Evolutionary conservation across 2,797 vertebrate species (phyloP).

Genomic region (Gorsachius magnificus): DNA sequence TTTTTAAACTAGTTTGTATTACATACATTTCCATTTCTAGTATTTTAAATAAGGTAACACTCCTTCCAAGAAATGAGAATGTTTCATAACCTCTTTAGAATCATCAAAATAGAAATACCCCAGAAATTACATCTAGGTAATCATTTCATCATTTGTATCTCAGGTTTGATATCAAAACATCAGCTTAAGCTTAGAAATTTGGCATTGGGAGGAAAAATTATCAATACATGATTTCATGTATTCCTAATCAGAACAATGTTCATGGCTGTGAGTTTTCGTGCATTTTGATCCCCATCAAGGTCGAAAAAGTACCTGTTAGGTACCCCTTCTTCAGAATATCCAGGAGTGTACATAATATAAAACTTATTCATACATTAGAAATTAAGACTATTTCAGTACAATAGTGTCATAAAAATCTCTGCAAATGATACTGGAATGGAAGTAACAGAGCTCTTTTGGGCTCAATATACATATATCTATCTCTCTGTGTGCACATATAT

Average conservation of each 20-base stretch:
- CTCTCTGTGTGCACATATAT: rapidly evolving
- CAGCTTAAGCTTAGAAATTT: background rate
- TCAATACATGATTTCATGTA: background rate
- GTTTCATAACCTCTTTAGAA: background rate
- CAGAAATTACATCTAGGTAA: background rate
- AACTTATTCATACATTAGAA: background rate
- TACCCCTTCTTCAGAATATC: background rate
- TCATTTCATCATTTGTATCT: background rate
- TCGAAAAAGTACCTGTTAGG: background rate
- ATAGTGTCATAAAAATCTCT: background rate
- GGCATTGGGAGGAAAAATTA: background rate
- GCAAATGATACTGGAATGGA: background rate
- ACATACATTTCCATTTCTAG: background rate
- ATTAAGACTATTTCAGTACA: background rate
- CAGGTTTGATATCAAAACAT: background rate
- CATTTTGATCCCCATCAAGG: background rate
- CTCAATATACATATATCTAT: background rate
- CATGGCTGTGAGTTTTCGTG: background rate
- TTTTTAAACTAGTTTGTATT: background rate
- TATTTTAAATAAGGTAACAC: background rate
- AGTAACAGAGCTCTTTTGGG: background rate
- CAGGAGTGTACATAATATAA: background rate
- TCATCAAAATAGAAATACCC: background rate
- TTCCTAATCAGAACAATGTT: background rate
- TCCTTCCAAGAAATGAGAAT: background rate